Percentiles rank a stretch among this genome's conserved stretches.
Evolutionary conservation across 2,113 vertebrate species (phyloP).

Genomic region (Ursus arctos): DNA sequence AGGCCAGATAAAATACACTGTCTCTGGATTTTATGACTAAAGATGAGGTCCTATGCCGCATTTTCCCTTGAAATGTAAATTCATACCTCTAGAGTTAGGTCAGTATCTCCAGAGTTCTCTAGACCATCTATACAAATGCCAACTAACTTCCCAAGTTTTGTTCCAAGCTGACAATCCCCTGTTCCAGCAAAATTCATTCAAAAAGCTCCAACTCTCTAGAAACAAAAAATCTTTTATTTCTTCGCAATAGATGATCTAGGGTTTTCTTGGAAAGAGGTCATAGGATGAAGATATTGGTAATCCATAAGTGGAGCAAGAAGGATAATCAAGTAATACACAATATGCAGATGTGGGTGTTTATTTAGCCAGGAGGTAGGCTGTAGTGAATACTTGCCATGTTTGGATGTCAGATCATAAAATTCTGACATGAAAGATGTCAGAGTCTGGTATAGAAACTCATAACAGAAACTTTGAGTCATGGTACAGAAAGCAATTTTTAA

Average conservation of each 20-base stretch:
- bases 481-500: not conserved
- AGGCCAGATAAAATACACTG: not conserved
- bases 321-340: not conserved
- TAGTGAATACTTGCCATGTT: not conserved
- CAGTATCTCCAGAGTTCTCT: not conserved
- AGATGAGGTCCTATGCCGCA: not conserved
- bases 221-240: not conserved
- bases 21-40: not conserved
- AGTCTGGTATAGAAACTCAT: not conserved
- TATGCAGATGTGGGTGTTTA: not conserved
- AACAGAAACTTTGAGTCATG: not conserved
- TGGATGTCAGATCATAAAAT: not conserved
- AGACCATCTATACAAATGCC: not conserved
- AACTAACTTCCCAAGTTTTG: not conserved
- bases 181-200: not conserved
- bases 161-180: not conserved
- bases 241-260: not conserved
- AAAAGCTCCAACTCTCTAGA: not conserved
- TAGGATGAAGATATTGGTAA: not conserved
- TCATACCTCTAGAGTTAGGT: not conserved
- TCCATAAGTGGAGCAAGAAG: not conserved
- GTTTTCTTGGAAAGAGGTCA: not conserved
- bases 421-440: not conserved
- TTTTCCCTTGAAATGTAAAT: conserved; percentile 3
- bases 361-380: not conserved